These are phyloP conservation scores for Troglohyphantes excavatus DNA, from an alignment of 2,888 invertebrate genomes.

Conservation along the genomic window DNA sequence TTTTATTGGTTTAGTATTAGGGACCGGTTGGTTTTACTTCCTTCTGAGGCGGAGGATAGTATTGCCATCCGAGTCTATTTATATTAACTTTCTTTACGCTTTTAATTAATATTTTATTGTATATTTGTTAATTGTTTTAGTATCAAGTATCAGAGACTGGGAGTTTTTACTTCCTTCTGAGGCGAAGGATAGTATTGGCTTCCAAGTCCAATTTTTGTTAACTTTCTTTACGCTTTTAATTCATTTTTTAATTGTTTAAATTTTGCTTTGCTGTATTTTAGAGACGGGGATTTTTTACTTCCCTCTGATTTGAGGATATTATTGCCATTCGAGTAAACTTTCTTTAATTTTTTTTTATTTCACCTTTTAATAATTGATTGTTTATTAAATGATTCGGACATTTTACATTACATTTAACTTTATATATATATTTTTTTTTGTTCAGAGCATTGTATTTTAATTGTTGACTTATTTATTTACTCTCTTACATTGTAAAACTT, in stretches of 20 bases:
- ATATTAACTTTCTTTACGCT: neutral
- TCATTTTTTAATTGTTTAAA: too few relatives aligned
- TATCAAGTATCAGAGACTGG: neutral
- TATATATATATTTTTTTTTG: too few relatives aligned
- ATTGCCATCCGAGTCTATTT: neutral
- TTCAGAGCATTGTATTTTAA: too few relatives aligned
- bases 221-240: neutral
- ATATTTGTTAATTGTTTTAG: too few relatives aligned
- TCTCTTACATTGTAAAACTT: too few relatives aligned
- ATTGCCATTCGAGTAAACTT: neutral
- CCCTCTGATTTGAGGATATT: neutral
- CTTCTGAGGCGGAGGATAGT: neutral
- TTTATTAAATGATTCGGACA: too few relatives aligned
- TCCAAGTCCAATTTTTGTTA: neutral
- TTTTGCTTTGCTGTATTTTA: too few relatives aligned
- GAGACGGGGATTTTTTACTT: neutral
- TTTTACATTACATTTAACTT: too few relatives aligned
- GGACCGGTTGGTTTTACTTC: neutral
- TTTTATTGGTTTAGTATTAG: too few relatives aligned
- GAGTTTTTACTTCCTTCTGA: neutral
- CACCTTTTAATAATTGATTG: too few relatives aligned
- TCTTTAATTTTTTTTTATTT: neutral
- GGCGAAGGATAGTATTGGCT: neutral
- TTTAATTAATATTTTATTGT: neutral
- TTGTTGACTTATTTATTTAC: too few relatives aligned